Base-by-base conservation (phyloP, 2,888 invertebrate species). In the Microdon myrmicae region DNA sequence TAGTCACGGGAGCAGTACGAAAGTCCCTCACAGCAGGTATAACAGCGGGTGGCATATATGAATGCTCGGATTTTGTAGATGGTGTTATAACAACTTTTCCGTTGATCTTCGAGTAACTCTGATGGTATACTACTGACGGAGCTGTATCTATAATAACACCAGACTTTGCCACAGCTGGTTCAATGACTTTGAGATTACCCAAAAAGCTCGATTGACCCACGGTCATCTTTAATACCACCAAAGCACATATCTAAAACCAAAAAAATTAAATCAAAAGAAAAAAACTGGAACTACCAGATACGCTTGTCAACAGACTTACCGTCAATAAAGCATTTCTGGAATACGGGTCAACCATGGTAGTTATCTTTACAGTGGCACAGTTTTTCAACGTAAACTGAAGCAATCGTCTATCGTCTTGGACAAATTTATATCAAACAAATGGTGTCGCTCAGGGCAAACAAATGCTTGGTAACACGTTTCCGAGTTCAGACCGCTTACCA, bases 21-120 rank as follows among this genome's bases (percentile, higher is more conserved):
- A 64, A 64, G 19, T 64, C 64, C 28, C 58, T 51, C 2, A 64
- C 64, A 34, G 64, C 51, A 7, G 64, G 64, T 53, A 64, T 64
- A 3, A 58, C 64, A 7, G 64, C 58, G 8, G 64, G 58, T 17
- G 64, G 58, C 43, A 43, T 58, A 2, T 64, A 64, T 4, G 64
- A 64, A 2, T 58, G 58, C 29, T 58, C 64, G 14, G 51, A 38
- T 9, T 58, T 58, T 5, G 58, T 41, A 23, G 64, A 64, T 6
- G 64, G 64, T 8, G 64, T 58, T 1, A 64, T 58, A 19, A 64
- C 58, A 26, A 58, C 51, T 32, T 64, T 64, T 1, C 64, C 64
- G 47, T 64, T 64, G 4, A 64, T 13, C 3, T 49, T 41, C 9
- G 64, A 47, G 20, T 53, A 58, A 9, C 64, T 64, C 45, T 64